Evolutionary conservation across 2,797 vertebrate species (phyloP).

Genomic region (Chelonia mydas): DNA sequence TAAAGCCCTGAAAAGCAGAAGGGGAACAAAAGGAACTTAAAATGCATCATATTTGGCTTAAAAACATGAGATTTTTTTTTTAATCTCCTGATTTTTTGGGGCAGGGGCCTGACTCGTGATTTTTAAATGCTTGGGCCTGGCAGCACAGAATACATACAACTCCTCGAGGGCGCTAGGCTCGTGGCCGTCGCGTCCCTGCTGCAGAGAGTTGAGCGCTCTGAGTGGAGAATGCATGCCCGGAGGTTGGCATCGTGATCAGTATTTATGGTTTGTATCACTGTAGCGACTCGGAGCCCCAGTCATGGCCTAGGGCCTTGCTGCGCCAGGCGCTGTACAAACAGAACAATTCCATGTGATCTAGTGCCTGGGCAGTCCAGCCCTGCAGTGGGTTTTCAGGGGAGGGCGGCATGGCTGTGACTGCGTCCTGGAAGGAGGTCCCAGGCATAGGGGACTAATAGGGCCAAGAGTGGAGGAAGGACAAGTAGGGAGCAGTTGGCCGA

Average conservation of each 20-base stretch:
- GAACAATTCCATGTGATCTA: too few relatives aligned
- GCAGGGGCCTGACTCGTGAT: neutral
- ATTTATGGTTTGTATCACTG: too few relatives aligned
- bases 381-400: neutral
- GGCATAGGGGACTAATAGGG: neutral
- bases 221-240: neutral
- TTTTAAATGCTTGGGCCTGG: neutral
- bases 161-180: neutral
- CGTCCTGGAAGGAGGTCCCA: neutral
- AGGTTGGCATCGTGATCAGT: too few relatives aligned
- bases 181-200: neutral
- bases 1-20: neutral
- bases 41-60: neutral
- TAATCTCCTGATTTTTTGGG: too few relatives aligned
- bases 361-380: neutral
- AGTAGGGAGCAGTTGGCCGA: neutral
- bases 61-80: neutral
- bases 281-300: too few relatives aligned
- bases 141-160: neutral
- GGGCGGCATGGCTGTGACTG: neutral
- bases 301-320: too few relatives aligned
- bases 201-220: neutral
- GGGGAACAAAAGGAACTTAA: neutral
- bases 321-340: too few relatives aligned
- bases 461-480: neutral